phyloP scores from a whole-genome alignment of 1,140 invertebrate genomes.

The Drosophila kohkoa region DNA sequence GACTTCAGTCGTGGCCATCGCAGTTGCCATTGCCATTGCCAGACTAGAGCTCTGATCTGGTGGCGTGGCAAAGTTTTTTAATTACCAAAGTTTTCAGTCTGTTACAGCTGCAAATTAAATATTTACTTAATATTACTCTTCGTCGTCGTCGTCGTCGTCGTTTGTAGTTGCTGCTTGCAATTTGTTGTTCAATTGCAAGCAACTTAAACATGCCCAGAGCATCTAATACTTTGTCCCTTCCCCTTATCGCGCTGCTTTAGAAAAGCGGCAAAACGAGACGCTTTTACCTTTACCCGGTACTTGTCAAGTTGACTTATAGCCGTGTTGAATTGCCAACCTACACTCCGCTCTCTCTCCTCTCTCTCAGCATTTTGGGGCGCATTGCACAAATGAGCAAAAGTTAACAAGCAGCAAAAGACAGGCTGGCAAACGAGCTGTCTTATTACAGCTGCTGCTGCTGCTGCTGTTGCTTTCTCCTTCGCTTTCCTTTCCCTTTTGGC shows the following conservation, averaged over 20 bases:
- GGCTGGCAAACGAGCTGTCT: constrained; percentile 71
- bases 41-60: not conserved
- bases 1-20: constrained; percentile 4
- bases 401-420: constrained; percentile 58
- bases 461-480: not conserved
- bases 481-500: not conserved
- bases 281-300: constrained; percentile 59
- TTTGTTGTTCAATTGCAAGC: constrained; percentile 38
- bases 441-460: constrained; percentile 67
- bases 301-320: constrained; percentile 70
- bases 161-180: constrained; percentile 18
- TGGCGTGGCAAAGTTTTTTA: constrained; percentile 62
- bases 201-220: not conserved
- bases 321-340: constrained; percentile 26
- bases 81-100: constrained; percentile 69
- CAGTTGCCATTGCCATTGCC: not conserved
- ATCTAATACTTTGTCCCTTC: constrained; percentile 11
- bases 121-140: constrained; percentile 62
- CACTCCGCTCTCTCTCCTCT: constrained; percentile 10
- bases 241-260: not conserved
- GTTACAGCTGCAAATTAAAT: constrained; percentile 67
- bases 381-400: constrained; percentile 77
- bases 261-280: constrained; percentile 32
- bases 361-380: constrained; percentile 40
- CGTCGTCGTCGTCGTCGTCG: not conserved